A percentile compares a stretch with the other conserved stretches of the same genome.
Evolutionary conservation across 2,797 vertebrate genomes (phyloP).

Genomic region (Acanthornis magna): DNA sequence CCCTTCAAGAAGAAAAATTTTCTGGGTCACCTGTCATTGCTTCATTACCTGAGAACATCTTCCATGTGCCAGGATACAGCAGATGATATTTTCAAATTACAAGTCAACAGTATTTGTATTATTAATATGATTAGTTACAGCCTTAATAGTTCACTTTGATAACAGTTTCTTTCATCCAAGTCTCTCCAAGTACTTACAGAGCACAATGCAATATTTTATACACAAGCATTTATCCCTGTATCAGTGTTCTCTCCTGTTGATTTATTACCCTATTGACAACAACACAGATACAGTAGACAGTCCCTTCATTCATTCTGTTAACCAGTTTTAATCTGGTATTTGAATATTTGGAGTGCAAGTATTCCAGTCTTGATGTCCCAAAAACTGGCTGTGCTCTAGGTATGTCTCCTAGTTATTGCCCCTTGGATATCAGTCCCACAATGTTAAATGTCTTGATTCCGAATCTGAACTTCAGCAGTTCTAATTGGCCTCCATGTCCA

Average conservation of each 20-base stretch:
- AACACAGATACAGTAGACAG: conserved; percentile 19
- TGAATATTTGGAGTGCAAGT: conserved; percentile 60
- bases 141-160: neutral
- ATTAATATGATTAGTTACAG: neutral
- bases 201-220: conserved; percentile 23
- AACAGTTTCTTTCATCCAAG: neutral
- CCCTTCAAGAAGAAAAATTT: neutral
- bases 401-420: neutral
- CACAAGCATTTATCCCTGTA: conserved; percentile 50
- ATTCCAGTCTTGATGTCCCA: conserved; percentile 48
- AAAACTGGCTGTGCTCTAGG: conserved; percentile 31
- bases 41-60: conserved; percentile 38
- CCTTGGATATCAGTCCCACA: neutral
- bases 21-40: conserved; percentile 8
- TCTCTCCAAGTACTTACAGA: neutral
- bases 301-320: conserved; percentile 50
- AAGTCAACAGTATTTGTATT: neutral
- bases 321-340: conserved; percentile 66
- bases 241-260: conserved; percentile 59
- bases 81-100: conserved; percentile 48
- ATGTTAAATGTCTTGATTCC: neutral
- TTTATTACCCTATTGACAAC: conserved; percentile 63
- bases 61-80: conserved; percentile 37
- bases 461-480: neutral
- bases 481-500: neutral